Evolutionary conservation across 2,888 invertebrate genomes (phyloP).

Genomic region (Plusia festucae): DNA sequence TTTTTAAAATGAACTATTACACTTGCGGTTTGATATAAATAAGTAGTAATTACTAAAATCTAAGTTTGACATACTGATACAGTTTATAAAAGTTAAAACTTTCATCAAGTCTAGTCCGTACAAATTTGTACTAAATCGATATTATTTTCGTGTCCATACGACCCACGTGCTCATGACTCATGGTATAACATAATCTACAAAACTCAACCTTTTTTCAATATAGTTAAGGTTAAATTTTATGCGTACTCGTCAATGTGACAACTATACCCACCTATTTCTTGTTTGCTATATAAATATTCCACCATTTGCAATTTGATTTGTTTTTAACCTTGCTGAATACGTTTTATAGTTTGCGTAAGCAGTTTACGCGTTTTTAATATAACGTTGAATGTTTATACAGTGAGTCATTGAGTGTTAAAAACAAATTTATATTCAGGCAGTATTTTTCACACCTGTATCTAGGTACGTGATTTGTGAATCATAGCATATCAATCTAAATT

Average conservation of each 20-base stretch:
- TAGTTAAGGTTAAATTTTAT: constrained; percentile 59
- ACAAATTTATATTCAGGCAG: constrained; percentile 55
- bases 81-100: constrained; percentile 49
- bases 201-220: constrained; percentile 67
- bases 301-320: constrained; percentile 68
- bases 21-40: constrained; percentile 56
- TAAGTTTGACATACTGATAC: constrained; percentile 53
- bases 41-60: constrained; percentile 46
- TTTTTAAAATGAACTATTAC: constrained; percentile 40
- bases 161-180: constrained; percentile 74
- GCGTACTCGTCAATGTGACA: constrained; percentile 61
- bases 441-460: constrained; percentile 47
- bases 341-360: constrained; percentile 65
- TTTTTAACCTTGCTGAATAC: constrained; percentile 73
- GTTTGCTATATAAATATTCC: constrained; percentile 70
- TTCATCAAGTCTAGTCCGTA: constrained; percentile 62
- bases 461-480: constrained; percentile 51
- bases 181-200: constrained; percentile 55
- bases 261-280: constrained; percentile 66
- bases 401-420: constrained; percentile 57
- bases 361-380: constrained; percentile 63
- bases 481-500: constrained; percentile 43
- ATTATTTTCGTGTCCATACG: constrained; percentile 75
- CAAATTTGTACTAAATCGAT: constrained; percentile 75
- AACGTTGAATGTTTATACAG: constrained; percentile 60